Percentiles rank a stretch among this genome's conserved stretches.
Evolutionary conservation across 2,113 vertebrate species (phyloP).

Genomic region (Notothenia rossii): DNA sequence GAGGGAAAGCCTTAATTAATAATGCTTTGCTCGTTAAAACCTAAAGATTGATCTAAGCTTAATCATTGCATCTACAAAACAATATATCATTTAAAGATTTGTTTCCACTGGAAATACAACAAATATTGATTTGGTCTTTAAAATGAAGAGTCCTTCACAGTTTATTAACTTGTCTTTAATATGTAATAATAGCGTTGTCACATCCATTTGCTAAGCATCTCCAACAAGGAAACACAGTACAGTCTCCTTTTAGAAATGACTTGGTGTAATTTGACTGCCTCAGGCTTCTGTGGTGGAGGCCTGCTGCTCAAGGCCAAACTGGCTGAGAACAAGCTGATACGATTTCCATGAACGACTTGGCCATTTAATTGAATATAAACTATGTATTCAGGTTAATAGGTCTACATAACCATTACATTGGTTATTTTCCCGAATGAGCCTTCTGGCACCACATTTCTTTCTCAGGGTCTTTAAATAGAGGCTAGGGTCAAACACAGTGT

Average conservation of each 20-base stretch:
- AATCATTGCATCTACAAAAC: conserved; percentile 5
- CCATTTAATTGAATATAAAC: neutral
- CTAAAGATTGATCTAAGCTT: neutral
- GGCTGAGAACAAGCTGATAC: conserved; percentile 4
- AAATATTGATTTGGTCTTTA: neutral
- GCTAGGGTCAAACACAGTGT: neutral
- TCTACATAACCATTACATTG: conserved; percentile 6
- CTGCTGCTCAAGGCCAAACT: conserved; percentile 30
- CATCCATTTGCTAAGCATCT: neutral
- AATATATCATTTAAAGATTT: neutral
- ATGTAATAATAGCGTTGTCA: neutral
- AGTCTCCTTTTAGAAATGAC: neutral
- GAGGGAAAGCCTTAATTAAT: conserved; percentile 16
- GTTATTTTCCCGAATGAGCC: conserved; percentile 29
- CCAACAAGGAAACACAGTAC: neutral
- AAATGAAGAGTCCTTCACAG: neutral
- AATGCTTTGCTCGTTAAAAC: conserved; percentile 4
- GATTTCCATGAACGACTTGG: neutral
- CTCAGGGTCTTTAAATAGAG: neutral
- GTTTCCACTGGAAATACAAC: conserved; percentile 1
- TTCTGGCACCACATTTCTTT: conserved; percentile 1
- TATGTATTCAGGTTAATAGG: conserved; percentile 21
- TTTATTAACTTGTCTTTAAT: neutral
- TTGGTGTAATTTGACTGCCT: conserved; percentile 12
- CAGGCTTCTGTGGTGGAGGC: neutral